Evolutionary conservation across 2,113 vertebrate species (phyloP).

Genomic region (Malurus alboscapulatus): DNA sequence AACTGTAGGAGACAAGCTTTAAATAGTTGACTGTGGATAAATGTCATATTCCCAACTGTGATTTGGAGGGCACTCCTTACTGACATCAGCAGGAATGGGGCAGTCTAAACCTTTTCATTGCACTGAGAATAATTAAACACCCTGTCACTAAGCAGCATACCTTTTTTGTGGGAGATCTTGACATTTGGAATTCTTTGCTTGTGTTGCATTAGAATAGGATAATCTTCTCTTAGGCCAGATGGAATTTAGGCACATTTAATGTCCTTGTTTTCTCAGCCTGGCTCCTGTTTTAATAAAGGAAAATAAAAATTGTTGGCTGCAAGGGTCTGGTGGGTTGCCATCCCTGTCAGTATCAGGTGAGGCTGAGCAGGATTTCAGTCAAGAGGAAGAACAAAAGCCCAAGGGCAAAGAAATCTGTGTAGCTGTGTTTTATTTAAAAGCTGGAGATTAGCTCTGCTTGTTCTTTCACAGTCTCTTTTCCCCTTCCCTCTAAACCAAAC

Average conservation of each 20-base stretch:
- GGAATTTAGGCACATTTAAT: conserved; percentile 46
- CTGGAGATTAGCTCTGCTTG: conserved; percentile 58
- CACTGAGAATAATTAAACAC: conserved; percentile 31
- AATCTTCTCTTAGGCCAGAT: conserved; percentile 47
- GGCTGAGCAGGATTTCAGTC: conserved; percentile 57
- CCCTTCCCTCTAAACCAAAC: conserved; percentile 52
- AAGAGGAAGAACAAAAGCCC: conserved; percentile 55
- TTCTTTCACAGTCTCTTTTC: conserved; percentile 50
- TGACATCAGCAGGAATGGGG: conserved; percentile 11
- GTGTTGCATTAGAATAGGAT: conserved; percentile 44
- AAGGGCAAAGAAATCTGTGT: conserved; percentile 41
- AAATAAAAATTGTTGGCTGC: conserved; percentile 31
- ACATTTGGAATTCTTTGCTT: conserved; percentile 43
- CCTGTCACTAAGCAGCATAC: background rate
- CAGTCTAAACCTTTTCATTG: background rate
- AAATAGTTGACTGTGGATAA: background rate
- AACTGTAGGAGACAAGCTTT: background rate
- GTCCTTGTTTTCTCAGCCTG: conserved; percentile 7
- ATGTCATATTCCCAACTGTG: background rate
- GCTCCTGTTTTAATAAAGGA: background rate
- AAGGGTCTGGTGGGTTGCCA: conserved; percentile 42
- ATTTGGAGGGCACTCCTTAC: background rate
- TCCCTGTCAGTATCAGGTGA: conserved; percentile 55
- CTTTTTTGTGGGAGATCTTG: conserved; percentile 27
- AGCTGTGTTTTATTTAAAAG: conserved; percentile 54